A percentile compares a stretch with the other conserved stretches of the same genome.
Conservation (phyloP, 2,797 vertebrate genomes). For the Yasuhikotakia modesta region DNA sequence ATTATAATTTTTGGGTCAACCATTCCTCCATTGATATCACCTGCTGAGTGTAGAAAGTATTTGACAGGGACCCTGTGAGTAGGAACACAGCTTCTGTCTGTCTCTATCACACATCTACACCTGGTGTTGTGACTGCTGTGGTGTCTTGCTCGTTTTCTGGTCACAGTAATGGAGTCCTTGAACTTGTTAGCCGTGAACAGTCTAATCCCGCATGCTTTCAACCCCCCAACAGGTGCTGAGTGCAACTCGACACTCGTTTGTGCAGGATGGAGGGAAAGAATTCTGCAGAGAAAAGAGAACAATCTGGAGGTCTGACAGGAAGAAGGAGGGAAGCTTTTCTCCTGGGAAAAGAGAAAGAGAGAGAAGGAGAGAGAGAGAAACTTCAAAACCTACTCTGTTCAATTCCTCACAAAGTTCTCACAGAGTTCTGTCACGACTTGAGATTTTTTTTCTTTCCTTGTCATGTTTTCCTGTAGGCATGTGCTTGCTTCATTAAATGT, state of each 20-base stretch:
- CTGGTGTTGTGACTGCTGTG: slow-evolving; percentile 34
- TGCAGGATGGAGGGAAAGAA: slow-evolving; percentile 42
- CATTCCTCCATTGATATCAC: background rate
- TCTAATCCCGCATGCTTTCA: slow-evolving; percentile 56
- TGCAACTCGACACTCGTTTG: slow-evolving; percentile 55
- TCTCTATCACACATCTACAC: slow-evolving; percentile 35
- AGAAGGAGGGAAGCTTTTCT: slow-evolving; percentile 36
- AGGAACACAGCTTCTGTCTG: background rate
- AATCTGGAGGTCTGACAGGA: slow-evolving; percentile 46
- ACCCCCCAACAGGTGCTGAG: slow-evolving; percentile 58
- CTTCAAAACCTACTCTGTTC: slow-evolving; percentile 45
- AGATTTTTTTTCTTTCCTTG: slow-evolving; percentile 7
- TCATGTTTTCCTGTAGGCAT: slow-evolving; percentile 24
- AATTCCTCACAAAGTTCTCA: slow-evolving; percentile 31
- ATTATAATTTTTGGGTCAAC: background rate
- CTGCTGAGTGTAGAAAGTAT: background rate
- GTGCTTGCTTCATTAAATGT: slow-evolving; percentile 41
- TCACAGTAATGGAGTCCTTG: slow-evolving; percentile 56
- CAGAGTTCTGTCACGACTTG: slow-evolving; percentile 30
- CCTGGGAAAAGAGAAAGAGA: slow-evolving; percentile 29
- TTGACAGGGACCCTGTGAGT: background rate
- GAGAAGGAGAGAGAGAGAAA: slow-evolving; percentile 26
- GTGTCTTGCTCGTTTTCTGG: slow-evolving; percentile 38
- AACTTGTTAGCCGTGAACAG: slow-evolving; percentile 53
- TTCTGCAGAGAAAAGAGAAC: slow-evolving; percentile 51